Evolutionary conservation across 2,797 vertebrate genomes (phyloP).

Genomic region (Myotis daubentonii): DNA sequence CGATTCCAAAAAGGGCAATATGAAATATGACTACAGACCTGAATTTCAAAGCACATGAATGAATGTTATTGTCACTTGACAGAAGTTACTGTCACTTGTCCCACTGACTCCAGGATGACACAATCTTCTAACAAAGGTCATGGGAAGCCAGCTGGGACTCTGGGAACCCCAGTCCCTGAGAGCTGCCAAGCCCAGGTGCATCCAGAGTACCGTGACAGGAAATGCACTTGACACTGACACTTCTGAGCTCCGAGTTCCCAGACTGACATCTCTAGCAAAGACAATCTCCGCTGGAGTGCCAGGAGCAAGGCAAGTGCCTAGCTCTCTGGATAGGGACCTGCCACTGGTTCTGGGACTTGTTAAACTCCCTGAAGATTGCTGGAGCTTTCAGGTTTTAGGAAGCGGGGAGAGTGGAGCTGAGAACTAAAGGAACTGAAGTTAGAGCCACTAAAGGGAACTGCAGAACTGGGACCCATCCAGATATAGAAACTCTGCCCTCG

Average conservation of each 20-base stretch:
- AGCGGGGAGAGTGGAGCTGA: neutral
- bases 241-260: neutral
- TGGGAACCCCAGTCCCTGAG: neutral
- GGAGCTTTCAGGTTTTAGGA: neutral
- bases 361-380: neutral
- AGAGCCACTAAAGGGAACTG: neutral
- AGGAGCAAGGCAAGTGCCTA: neutral
- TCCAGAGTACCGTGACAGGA: neutral
- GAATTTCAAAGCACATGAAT: neutral
- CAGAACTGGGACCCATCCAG: neutral
- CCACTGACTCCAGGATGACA: neutral
- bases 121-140: neutral
- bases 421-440: neutral
- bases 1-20: neutral
- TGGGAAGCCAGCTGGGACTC: neutral
- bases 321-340: conserved; percentile 14
- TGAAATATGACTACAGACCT: neutral
- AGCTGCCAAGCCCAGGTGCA: neutral
- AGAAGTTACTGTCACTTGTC: neutral
- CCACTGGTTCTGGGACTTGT: neutral
- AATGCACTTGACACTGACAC: neutral
- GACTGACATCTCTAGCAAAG: conserved; percentile 66
- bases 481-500: neutral
- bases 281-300: neutral
- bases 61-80: no score